These are phyloP conservation scores for Drosophila suzukii DNA, from an alignment of 1,140 invertebrate genomes.

Conservation along the genomic window DNA sequence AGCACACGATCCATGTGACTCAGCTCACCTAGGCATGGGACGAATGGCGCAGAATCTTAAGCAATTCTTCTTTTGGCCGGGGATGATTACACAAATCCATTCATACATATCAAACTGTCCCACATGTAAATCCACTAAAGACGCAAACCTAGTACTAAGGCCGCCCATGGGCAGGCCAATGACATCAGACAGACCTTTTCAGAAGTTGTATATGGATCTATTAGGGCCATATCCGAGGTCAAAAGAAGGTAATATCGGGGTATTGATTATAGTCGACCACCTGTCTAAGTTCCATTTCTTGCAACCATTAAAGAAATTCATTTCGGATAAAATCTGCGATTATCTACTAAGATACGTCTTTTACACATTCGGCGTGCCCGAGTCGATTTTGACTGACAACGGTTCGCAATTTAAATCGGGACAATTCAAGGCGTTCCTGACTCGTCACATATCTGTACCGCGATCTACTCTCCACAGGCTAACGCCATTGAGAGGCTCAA, in stretches of 20 bases:
- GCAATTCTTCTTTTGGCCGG: conserved; percentile 10
- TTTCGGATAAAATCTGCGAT: not conserved
- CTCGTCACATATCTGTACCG: conserved; percentile 10
- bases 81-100: conserved; percentile 1
- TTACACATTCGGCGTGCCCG: conserved; percentile 6
- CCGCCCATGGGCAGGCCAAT: conserved; percentile 21
- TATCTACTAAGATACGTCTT: not conserved
- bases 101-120: conserved; percentile 11
- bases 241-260: no score
- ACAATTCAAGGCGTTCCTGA: conserved; percentile 4
- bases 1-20: no score
- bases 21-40: conserved; percentile 14
- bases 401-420: conserved; percentile 5
- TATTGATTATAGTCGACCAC: no score
- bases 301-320: not conserved
- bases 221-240: no score
- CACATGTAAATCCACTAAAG: conserved; percentile 17
- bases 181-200: conserved; percentile 22
- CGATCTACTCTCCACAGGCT: conserved; percentile 1
- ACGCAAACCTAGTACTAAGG: not conserved
- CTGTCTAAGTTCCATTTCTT: no score
- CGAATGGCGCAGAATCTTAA: conserved; percentile 14
- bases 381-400: not conserved
- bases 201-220: conserved; percentile 24
- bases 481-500: conserved; percentile 25